Percentiles rank a stretch among this genome's conserved stretches.
Evolutionary conservation across 2,888 invertebrate species (phyloP).

Genomic region (Drosophila multiciliata): DNA sequence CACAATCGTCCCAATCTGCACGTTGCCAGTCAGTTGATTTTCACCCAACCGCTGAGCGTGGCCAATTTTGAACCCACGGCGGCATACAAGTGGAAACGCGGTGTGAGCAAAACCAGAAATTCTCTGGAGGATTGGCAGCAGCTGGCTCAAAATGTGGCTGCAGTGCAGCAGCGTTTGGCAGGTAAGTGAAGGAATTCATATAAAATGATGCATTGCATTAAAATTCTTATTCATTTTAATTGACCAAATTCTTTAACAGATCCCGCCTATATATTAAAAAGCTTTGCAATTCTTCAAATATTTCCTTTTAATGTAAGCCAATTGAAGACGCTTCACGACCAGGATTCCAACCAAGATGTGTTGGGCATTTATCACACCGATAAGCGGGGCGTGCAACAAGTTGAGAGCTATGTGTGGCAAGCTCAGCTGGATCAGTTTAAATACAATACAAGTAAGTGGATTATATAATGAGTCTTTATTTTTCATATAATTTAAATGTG

Average conservation of each 20-base stretch:
- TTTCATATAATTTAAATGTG: slow-evolving; percentile 48
- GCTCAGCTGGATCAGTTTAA: slow-evolving; percentile 55
- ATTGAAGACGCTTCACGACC: slow-evolving; percentile 49
- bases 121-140: slow-evolving; percentile 34
- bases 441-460: slow-evolving; percentile 75
- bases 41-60: slow-evolving; percentile 69
- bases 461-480: slow-evolving; percentile 59
- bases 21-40: slow-evolving; percentile 72
- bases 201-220: neutral
- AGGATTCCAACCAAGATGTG: slow-evolving; percentile 60
- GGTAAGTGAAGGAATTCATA: slow-evolving; percentile 35
- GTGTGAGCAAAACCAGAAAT: slow-evolving; percentile 2
- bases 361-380: slow-evolving; percentile 61
- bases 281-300: slow-evolving; percentile 77
- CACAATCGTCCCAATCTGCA: slow-evolving; percentile 70
- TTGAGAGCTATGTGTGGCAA: slow-evolving; percentile 75
- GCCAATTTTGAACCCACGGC: slow-evolving; percentile 58
- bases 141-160: slow-evolving; percentile 46
- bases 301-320: slow-evolving; percentile 56
- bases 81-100: slow-evolving; percentile 47
- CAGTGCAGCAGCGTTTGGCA: slow-evolving; percentile 55
- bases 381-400: slow-evolving; percentile 6
- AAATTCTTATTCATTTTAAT: neutral
- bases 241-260: slow-evolving; percentile 27
- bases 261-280: slow-evolving; percentile 62